Conservation (phyloP, 2,113 vertebrate genomes). For the Desmodus rotundus region DNA sequence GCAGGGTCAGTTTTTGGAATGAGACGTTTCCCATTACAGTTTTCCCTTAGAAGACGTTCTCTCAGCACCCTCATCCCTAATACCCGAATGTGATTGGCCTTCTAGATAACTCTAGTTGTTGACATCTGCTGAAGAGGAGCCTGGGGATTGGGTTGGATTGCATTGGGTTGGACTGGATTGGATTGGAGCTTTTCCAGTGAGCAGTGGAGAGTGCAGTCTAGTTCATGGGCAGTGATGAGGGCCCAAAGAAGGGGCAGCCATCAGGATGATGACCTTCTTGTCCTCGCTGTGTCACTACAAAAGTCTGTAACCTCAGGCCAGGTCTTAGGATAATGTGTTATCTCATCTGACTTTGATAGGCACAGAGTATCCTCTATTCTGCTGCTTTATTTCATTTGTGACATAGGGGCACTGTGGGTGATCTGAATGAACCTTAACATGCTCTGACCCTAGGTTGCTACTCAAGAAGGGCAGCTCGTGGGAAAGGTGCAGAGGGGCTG, state of each 20-base stretch:
- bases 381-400: neutral
- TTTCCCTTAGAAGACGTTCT: neutral
- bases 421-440: neutral
- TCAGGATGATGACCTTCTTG: neutral
- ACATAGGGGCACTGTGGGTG: neutral
- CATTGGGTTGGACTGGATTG: neutral
- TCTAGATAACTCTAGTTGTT: neutral
- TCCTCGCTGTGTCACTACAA: neutral
- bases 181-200: neutral
- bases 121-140: neutral
- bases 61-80: neutral
- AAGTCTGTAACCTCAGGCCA: neutral
- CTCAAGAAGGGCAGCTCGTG: neutral
- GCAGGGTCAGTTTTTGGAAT: neutral
- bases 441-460: neutral
- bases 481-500: neutral
- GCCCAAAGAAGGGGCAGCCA: neutral
- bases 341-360: neutral
- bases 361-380: neutral
- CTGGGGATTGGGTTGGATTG: neutral
- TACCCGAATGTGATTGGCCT: neutral
- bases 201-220: neutral
- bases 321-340: neutral
- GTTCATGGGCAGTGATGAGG: neutral
- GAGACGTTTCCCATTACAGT: neutral